phyloP scores from a whole-genome alignment of 1,140 invertebrate genomes.

The Cardiocondyla obscurior region DNA sequence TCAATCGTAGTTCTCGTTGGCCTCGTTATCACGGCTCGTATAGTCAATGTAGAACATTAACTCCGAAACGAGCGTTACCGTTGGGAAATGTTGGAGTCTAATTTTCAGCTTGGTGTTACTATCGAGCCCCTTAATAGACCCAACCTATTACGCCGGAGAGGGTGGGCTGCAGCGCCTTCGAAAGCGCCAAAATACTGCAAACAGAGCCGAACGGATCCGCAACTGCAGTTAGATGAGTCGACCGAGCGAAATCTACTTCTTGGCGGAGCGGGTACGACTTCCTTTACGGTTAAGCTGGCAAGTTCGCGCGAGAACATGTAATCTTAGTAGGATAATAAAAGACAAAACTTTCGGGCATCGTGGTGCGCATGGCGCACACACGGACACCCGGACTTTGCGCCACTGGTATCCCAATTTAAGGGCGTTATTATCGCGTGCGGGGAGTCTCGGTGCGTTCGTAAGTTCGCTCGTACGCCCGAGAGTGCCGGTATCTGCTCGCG shows the following conservation, averaged over 20 bases:
- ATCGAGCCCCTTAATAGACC: conserved; percentile 12
- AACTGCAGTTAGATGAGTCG: conserved; percentile 52
- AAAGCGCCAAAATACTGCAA: conserved; percentile 39
- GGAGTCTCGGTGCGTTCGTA: conserved; percentile 16
- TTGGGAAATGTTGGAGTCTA: background rate
- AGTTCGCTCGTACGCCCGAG: conserved; percentile 37
- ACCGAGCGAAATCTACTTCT: conserved; percentile 23
- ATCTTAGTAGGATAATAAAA: conserved; percentile 57
- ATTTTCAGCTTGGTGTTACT: conserved; percentile 18
- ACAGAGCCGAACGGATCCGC: conserved; percentile 41
- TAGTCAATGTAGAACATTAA: background rate
- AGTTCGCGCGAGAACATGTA: conserved; percentile 42
- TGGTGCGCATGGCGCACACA: background rate
- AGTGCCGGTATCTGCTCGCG: background rate
- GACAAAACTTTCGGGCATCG: conserved; percentile 37
- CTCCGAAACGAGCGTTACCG: background rate
- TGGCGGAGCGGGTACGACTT: conserved; percentile 8
- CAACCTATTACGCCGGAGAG: background rate
- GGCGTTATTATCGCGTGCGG: conserved; percentile 34
- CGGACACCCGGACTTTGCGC: conserved; percentile 4
- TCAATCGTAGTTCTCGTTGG: background rate
- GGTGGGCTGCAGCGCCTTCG: background rate
- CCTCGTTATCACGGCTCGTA: background rate
- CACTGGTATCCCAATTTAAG: conserved; percentile 35
- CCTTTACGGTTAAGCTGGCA: conserved; percentile 43